Evolutionary conservation across 2,113 vertebrate genomes (phyloP).

Genomic region (Leuciscus idus): DNA sequence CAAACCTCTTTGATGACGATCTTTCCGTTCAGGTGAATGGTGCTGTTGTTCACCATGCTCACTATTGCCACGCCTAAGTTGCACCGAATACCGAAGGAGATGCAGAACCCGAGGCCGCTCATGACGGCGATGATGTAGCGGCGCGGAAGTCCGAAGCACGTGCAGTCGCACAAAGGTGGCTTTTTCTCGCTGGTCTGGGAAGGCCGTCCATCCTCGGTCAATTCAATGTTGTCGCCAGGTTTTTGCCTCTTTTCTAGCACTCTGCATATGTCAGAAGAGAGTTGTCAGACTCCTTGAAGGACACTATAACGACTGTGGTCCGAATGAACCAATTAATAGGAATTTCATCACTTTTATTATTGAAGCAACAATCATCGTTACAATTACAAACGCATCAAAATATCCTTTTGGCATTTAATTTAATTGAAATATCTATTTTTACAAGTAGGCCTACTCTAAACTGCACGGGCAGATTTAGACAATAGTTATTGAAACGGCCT

Average conservation of each 20-base stretch:
- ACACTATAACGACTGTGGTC: neutral
- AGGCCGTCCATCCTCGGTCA: constrained; percentile 94
- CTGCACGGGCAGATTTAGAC: neutral
- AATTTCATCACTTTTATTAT: neutral
- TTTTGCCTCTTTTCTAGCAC: constrained; percentile 90
- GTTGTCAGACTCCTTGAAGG: neutral
- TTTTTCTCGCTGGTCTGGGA: constrained; percentile 84
- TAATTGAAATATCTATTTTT: neutral
- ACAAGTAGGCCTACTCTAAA: neutral
- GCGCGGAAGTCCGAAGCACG: constrained; percentile 91
- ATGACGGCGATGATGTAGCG: constrained; percentile 98
- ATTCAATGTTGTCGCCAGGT: constrained; percentile 89
- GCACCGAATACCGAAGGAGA: constrained; percentile 97
- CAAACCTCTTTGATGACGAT: constrained; percentile 95
- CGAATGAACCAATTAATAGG: neutral
- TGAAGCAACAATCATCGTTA: neutral
- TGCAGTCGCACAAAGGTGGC: constrained; percentile 89
- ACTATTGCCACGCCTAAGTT: constrained; percentile 99
- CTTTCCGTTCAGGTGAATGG: constrained; percentile 89
- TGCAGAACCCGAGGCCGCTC: constrained; percentile 98
- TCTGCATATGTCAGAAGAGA: constrained; percentile 69
- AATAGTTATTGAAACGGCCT: neutral
- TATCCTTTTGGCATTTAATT: neutral
- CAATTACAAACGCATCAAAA: neutral
- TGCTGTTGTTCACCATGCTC: constrained; percentile 99